Percentiles rank a stretch among this genome's conserved stretches.
phyloP scores from a whole-genome alignment of 2,797 vertebrate species.

The Ispidina lecontei region DNA sequence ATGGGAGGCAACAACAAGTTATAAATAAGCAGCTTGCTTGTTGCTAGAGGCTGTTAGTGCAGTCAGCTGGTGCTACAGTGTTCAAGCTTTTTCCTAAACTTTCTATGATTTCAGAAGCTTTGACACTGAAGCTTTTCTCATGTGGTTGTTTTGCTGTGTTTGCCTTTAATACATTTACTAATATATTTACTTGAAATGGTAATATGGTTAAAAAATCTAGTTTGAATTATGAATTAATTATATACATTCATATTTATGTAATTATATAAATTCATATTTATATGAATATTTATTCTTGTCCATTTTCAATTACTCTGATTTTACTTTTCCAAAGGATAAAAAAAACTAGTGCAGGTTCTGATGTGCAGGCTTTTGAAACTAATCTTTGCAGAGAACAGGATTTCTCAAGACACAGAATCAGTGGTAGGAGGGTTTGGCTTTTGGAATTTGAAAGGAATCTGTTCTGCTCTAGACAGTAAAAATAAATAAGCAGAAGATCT shows the following conservation, averaged over 20 bases:
- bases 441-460: background rate
- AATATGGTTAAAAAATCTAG: background rate
- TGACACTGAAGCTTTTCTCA: background rate
- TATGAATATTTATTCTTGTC: background rate
- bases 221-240: background rate
- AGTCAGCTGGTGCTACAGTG: background rate
- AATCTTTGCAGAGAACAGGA: background rate
- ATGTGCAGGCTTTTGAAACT: background rate
- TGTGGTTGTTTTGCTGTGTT: background rate
- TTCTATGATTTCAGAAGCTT: background rate
- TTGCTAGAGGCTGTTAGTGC: background rate
- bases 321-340: background rate
- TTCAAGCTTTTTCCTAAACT: background rate
- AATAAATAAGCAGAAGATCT: conserved; percentile 9
- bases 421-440: background rate
- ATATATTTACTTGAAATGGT: background rate
- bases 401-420: background rate
- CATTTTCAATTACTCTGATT: background rate
- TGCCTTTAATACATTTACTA: background rate
- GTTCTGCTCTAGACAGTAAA: background rate
- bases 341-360: background rate
- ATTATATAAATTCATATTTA: too few relatives aligned
- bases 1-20: background rate
- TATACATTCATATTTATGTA: too few relatives aligned
- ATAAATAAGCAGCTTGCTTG: conserved; percentile 22